A percentile compares a stretch with the other conserved stretches of the same genome.
These are phyloP conservation scores for Protosalanx chinensis DNA, from an alignment of 2,797 vertebrate genomes.

Conservation along the genomic window DNA sequence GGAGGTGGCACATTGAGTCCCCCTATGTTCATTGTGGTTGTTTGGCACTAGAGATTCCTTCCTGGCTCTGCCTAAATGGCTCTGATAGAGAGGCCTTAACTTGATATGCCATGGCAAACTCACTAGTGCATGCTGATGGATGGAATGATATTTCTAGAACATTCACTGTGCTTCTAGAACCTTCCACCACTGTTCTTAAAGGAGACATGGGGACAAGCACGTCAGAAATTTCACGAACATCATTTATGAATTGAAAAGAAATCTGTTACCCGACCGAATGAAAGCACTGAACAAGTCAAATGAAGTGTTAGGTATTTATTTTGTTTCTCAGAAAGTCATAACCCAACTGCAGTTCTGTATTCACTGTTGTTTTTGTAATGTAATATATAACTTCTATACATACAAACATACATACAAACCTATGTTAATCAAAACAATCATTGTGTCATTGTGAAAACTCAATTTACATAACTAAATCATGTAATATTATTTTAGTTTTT, in stretches of 20 bases:
- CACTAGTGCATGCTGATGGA: slow-evolving; percentile 29
- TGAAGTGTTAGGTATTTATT: slow-evolving; percentile 27
- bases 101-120: slow-evolving; percentile 36
- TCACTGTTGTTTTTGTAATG: slow-evolving; percentile 1
- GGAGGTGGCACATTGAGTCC: slow-evolving; percentile 13
- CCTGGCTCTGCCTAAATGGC: slow-evolving; percentile 36
- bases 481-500: background rate
- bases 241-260: background rate
- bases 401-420: background rate
- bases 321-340: slow-evolving; percentile 14
- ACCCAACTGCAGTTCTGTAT: background rate
- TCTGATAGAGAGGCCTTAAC: slow-evolving; percentile 27
- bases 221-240: background rate
- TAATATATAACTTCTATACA: background rate
- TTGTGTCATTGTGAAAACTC: slow-evolving; percentile 12
- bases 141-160: slow-evolving; percentile 22
- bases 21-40: slow-evolving; percentile 21
- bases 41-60: slow-evolving; percentile 17
- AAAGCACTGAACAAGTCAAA: slow-evolving; percentile 8
- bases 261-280: background rate
- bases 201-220: background rate
- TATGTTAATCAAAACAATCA: slow-evolving; percentile 20
- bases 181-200: slow-evolving; percentile 7
- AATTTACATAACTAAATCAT: slow-evolving; percentile 4
- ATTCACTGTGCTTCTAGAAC: background rate